Evolutionary conservation across 1,140 invertebrate species (phyloP), one percentile per base, ranked within the genome.

Genomic region (Hesperophylax magnus): DNA sequence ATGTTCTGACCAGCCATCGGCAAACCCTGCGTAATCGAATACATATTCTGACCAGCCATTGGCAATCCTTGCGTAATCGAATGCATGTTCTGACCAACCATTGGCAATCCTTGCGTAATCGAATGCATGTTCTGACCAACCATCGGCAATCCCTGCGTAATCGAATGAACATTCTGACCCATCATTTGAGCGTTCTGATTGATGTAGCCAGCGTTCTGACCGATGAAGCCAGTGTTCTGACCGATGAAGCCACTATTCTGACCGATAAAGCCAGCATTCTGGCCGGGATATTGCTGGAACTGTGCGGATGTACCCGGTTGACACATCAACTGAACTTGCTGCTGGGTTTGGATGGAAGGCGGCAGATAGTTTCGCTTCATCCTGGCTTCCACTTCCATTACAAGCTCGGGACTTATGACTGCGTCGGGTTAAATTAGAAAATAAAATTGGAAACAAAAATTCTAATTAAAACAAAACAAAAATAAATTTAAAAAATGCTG

Each of bases 391-490:
- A 97, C 96, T 87, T 97, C 96, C 91, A 94, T 93, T 84, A 96
- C 93, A 87, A 97, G 90, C 88, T 97, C 95, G 82, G 95, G 95
- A 88, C 94, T 96, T 90, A 96, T 96, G 86, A 96, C 96, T 96
- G 90, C 80, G 85, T 22, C 63, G 74, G 53, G 60, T 34, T n/a
- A 18, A 39, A 65, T 39, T 14, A 58, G 18, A 15, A 65, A 80
- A n/a, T 17, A 65, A 53, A 63, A 74, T 75, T 34, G 9, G 53
- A 77, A 39, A 77, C 67, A 81, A 77, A 63, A 76, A 85, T 82
- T 82, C 82, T 31, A 84, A 79, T 34, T 63, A 47, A 60, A 60
- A 63, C 52, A 71, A 71, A 82, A 71, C 27, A 81, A 74, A 80
- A 75, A 80, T 60, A 75, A 82, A 24, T 77, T 72, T 77, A 47